These are phyloP conservation scores for Enteromius afrohamiltoni DNA, from an alignment of 2,797 vertebrate genomes.

Conservation along the genomic window DNA sequence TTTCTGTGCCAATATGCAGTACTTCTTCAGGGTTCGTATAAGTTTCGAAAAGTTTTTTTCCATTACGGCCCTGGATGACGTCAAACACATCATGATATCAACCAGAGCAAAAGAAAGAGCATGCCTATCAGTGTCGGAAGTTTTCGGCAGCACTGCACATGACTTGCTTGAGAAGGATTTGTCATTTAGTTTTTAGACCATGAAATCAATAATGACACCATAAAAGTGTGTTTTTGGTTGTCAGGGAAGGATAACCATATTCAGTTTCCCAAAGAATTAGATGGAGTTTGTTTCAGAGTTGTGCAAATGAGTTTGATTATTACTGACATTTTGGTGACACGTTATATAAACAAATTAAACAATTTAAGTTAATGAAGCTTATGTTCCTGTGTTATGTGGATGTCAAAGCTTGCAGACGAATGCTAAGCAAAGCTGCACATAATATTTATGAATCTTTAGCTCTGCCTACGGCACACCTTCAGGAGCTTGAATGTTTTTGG, in stretches of 20 bases:
- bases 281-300: not conserved
- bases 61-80: too few relatives aligned
- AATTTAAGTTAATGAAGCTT: not conserved
- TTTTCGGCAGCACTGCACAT: too few relatives aligned
- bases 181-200: too few relatives aligned
- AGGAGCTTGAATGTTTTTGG: not conserved
- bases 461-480: not conserved
- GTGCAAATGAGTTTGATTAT: not conserved
- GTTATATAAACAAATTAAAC: not conserved
- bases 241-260: not conserved
- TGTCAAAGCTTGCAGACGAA: not conserved
- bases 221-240: not conserved
- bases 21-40: not conserved
- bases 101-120: too few relatives aligned
- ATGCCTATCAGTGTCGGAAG: too few relatives aligned
- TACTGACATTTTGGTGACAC: not conserved
- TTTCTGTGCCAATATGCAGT: not conserved
- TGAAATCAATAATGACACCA: not conserved
- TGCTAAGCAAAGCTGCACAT: not conserved
- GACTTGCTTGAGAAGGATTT: too few relatives aligned
- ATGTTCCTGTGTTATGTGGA: not conserved
- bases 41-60: not conserved
- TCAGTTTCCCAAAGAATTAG: not conserved
- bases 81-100: too few relatives aligned
- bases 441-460: not conserved